A percentile compares a stretch with the other conserved stretches of the same genome.
Conservation (phyloP, 2,113 vertebrate species). For the Pelecanus crispus region DNA sequence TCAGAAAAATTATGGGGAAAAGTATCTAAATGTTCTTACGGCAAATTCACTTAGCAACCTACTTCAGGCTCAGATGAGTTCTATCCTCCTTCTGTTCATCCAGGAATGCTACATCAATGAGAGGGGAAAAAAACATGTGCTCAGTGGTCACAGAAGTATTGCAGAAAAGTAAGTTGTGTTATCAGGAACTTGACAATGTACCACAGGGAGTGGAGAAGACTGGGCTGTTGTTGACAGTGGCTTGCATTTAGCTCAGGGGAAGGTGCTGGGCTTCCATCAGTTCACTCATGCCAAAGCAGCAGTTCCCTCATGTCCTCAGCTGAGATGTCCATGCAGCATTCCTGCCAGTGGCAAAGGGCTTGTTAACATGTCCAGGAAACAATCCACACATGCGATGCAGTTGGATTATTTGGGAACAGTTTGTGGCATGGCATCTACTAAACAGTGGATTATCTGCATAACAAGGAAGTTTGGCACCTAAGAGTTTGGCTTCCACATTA, state of each 20-base stretch:
- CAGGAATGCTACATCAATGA: neutral
- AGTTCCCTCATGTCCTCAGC: neutral
- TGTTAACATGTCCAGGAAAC: neutral
- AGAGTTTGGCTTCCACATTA: neutral
- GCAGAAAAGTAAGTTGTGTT: neutral
- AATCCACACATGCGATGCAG: neutral
- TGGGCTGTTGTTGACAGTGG: neutral
- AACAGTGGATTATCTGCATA: constrained; percentile 17
- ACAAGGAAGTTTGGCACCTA: constrained; percentile 4
- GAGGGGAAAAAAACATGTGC: neutral
- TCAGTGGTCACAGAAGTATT: neutral
- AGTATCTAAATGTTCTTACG: neutral
- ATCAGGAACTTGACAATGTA: neutral
- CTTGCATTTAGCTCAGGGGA: neutral
- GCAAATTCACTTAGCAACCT: neutral
- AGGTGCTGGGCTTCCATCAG: neutral
- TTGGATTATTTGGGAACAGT: neutral
- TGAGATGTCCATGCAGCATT: neutral
- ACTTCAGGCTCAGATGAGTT: neutral
- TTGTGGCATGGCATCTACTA: neutral
- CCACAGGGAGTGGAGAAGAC: neutral
- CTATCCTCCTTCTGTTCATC: neutral
- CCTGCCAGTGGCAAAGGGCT: neutral
- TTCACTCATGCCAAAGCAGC: neutral
- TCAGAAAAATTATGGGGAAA: neutral